Evolutionary conservation across 1,140 invertebrate genomes (phyloP), one percentile per base, ranked within the genome.

Genomic region (Belonocnema kinseyi): DNA sequence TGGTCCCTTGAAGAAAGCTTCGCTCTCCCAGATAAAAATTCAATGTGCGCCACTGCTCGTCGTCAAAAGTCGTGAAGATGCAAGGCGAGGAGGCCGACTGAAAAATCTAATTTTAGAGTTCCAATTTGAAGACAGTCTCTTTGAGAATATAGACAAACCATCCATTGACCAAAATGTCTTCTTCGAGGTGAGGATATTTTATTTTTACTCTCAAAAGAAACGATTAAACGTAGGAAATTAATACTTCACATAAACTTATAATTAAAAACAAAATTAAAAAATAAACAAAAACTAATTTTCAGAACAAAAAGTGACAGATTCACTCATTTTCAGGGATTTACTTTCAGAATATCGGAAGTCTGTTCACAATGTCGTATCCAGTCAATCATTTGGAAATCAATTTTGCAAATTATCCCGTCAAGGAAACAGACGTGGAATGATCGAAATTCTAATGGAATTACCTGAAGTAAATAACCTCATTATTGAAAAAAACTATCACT

Each of bases 361-460:
- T n/a, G 61, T 80, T n/a, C 77, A 82, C 73, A 80, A 81, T 75
- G 77, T 76, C 52, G 53, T 74, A 1, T 50, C 72, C 52, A 76
- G 82, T 26, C 61, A 80, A 16, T 3, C 72, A 12, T 78, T 85
- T 46, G 74, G 72, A 17, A 73, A 78, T 19, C 72, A 77, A 16
- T 90, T 91, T 72, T 61, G 46, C 4, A 74, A 85, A 51, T 70
- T 82, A 7, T 90, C 85, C 0, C 52, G 79, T 26, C 54, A 54
- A n/a, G 85, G 85, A 52, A 85, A 90, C 21, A 83, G 83, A 72
- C 78, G 75, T 19, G 82, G 75, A 21, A 90, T 91, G 88, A 83
- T 91, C 50, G 80, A 88, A 50, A 72, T 84, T 46, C 53, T 91
- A 12, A 77, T 86, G 16, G 71, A 85, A 17, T 40, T 86, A 46